Evolutionary conservation across 1,140 invertebrate genomes (phyloP).

Genomic region (Notospermus geniculatus): DNA sequence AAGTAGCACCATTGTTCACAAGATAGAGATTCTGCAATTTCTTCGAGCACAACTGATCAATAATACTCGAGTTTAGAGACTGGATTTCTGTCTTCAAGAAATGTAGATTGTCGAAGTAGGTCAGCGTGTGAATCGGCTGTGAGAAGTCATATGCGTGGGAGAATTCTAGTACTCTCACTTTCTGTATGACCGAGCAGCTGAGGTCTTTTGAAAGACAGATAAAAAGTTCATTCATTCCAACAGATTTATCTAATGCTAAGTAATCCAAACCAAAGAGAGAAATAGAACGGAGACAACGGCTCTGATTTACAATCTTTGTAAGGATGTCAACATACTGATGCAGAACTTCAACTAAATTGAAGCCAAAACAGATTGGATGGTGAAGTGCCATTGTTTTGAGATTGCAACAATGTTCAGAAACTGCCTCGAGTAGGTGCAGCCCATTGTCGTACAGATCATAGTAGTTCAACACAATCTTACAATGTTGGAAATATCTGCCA

Average conservation of each 20-base stretch:
- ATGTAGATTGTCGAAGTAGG: background rate
- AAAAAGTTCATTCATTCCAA: slow-evolving; percentile 7
- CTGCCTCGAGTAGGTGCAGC: background rate
- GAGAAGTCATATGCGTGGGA: slow-evolving; percentile 1
- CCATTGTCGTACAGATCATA: background rate
- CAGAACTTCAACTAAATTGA: background rate
- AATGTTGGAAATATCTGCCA: slow-evolving; percentile 9
- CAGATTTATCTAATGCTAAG: background rate
- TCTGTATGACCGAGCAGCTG: background rate
- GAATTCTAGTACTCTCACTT: background rate
- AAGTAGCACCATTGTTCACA: slow-evolving; percentile 1
- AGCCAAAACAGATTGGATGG: background rate
- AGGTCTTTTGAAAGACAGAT: background rate
- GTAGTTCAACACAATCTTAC: background rate
- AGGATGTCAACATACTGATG: background rate
- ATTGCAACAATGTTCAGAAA: background rate
- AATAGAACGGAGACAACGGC: background rate
- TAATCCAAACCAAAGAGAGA: background rate
- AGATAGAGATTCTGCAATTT: background rate
- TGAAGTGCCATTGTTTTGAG: background rate
- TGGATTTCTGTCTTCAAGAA: background rate
- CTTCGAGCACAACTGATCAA: background rate
- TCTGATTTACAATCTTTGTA: background rate
- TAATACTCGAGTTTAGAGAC: background rate
- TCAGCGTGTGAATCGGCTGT: background rate